Evolutionary conservation across 2,113 vertebrate genomes (phyloP).

Genomic region (Arizona elegans): DNA sequence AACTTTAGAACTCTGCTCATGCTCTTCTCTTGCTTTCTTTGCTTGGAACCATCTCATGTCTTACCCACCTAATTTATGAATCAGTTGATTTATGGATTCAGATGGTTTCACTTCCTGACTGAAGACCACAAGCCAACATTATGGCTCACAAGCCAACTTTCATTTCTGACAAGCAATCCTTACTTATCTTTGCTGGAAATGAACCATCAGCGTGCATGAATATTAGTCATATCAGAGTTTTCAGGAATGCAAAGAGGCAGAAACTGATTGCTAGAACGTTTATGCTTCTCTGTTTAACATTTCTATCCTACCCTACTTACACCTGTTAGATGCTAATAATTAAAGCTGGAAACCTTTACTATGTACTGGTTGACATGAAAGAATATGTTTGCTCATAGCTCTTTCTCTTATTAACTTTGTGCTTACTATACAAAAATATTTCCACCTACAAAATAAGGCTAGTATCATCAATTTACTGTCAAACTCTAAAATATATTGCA

Average conservation of each 20-base stretch:
- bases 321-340: background rate
- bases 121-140: background rate
- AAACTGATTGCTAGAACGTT: background rate
- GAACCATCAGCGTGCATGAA: background rate
- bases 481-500: background rate
- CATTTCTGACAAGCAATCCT: background rate
- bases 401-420: background rate
- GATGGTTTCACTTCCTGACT: background rate
- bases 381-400: background rate
- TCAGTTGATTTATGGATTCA: background rate
- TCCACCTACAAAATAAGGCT: background rate
- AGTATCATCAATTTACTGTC: background rate
- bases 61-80: background rate
- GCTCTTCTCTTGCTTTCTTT: background rate
- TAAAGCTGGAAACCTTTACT: background rate
- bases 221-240: background rate
- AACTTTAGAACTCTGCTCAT: background rate
- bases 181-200: background rate
- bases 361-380: background rate
- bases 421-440: background rate
- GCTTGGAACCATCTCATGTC: background rate
- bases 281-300: background rate
- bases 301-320: background rate
- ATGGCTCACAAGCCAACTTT: background rate
- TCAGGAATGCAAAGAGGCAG: background rate